phyloP scores from a whole-genome alignment of 2,888 invertebrate species.

The Eilema sororculum region DNA sequence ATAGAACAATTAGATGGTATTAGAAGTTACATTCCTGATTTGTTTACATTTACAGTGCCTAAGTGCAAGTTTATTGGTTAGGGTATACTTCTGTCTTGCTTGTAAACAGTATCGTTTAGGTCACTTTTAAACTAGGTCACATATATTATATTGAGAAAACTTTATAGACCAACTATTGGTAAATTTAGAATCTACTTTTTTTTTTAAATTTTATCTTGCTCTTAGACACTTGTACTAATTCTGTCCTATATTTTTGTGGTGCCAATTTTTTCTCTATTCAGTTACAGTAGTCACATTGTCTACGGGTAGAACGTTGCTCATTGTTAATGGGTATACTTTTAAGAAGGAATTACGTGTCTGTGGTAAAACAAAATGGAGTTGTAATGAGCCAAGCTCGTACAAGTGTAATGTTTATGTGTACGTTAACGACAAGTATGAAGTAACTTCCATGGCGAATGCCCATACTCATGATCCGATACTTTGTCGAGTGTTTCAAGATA shows the following conservation, averaged over 20 bases:
- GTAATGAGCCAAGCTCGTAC: constrained; percentile 66
- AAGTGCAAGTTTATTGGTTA: background rate
- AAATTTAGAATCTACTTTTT: background rate
- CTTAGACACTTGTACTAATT: constrained; percentile 5
- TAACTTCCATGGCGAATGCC: constrained; percentile 63
- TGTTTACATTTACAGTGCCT: background rate
- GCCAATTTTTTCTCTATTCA: constrained; percentile 53
- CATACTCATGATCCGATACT: constrained; percentile 75
- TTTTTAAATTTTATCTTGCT: constrained; percentile 1
- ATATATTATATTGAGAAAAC: too few species aligned
- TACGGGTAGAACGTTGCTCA: constrained; percentile 70
- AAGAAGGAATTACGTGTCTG: constrained; percentile 63
- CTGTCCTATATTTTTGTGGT: constrained; percentile 29
- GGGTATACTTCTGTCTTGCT: background rate
- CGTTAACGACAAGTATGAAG: constrained; percentile 72
- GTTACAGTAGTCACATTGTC: constrained; percentile 74
- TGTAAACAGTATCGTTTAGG: background rate
- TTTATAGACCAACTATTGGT: background rate
- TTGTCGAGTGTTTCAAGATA: constrained; percentile 70
- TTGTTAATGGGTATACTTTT: constrained; percentile 77
- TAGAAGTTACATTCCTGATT: background rate
- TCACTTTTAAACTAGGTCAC: too few species aligned
- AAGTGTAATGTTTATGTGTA: constrained; percentile 72
- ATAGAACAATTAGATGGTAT: background rate
- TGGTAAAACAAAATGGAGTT: constrained; percentile 70